These are phyloP conservation scores for Triops longicaudatus DNA, from an alignment of 1,140 invertebrate species.

Conservation along the genomic window DNA sequence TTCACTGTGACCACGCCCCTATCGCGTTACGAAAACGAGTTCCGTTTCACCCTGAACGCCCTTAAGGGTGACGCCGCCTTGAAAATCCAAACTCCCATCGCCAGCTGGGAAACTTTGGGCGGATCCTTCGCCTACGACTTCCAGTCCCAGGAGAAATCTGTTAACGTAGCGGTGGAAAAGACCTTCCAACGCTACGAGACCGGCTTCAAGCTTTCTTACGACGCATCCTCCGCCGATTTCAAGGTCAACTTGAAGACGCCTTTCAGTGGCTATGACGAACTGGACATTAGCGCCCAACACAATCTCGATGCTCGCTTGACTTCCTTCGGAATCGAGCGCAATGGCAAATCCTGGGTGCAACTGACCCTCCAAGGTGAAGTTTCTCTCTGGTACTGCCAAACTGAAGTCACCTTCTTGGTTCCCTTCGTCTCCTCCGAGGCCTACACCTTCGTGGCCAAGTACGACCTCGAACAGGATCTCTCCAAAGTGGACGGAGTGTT, in stretches of 20 bases:
- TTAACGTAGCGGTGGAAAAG: conserved; percentile 9
- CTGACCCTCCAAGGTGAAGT: background rate
- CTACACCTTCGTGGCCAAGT: conserved; percentile 2
- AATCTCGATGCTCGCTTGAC: conserved; percentile 13
- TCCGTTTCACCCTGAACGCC: background rate
- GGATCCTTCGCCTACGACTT: conserved; percentile 22
- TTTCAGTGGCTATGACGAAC: conserved; percentile 26
- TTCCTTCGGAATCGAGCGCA: conserved; percentile 16
- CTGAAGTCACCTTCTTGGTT: background rate
- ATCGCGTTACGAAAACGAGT: conserved; percentile 20
- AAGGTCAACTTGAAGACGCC: conserved; percentile 28
- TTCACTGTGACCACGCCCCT: background rate
- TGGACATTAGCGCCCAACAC: conserved; percentile 24
- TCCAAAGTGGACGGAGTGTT: background rate
- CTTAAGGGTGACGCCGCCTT: conserved; percentile 1
- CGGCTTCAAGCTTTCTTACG: conserved; percentile 19
- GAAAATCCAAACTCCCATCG: conserved; percentile 2
- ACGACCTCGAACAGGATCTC: background rate
- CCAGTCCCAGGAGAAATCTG: conserved; percentile 19
- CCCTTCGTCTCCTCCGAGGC: background rate
- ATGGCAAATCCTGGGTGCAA: conserved; percentile 9
- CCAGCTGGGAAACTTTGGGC: background rate
- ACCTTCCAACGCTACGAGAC: conserved; percentile 25
- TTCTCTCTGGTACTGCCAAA: conserved; percentile 18
- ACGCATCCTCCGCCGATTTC: background rate